Evolutionary conservation across 1,140 invertebrate species (phyloP).

Genomic region (Dinothrombium tinctorium): DNA sequence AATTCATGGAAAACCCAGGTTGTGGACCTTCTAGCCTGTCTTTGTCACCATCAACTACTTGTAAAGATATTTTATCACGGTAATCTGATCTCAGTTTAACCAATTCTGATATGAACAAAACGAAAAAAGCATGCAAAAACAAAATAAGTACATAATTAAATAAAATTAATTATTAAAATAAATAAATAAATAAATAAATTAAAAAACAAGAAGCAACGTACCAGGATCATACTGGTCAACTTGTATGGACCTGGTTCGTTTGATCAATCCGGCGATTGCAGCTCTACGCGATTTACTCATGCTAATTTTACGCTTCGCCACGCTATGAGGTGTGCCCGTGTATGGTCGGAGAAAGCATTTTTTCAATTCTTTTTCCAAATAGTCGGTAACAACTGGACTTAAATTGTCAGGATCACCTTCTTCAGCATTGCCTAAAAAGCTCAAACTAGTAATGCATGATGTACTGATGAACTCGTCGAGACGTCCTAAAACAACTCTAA

Average conservation of each 20-base stretch:
- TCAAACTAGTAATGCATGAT: conserved; percentile 82
- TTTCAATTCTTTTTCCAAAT: conserved; percentile 49
- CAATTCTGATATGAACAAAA: neutral
- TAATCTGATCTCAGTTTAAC: neutral
- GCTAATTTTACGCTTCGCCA: conserved; percentile 25
- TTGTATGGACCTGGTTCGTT: conserved; percentile 18
- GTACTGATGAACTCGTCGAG: conserved; percentile 79
- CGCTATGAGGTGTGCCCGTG: conserved; percentile 4
- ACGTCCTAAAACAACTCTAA: conserved; percentile 54
- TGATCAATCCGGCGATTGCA: conserved; percentile 19
- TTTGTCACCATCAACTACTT: neutral
- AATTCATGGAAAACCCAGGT: no score
- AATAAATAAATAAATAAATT: neutral
- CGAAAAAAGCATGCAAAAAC: neutral
- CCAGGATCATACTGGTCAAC: conserved; percentile 18
- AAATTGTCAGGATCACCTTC: conserved; percentile 61
- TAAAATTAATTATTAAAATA: neutral
- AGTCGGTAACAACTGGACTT: conserved; percentile 55
- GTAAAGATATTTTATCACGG: neutral
- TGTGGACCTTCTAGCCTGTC: no score
- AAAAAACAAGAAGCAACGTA: conserved; percentile 1
- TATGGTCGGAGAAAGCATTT: conserved; percentile 8
- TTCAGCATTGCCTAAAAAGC: conserved; percentile 73
- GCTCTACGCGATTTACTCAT: conserved; percentile 13
- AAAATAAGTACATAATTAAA: neutral